A percentile compares a stretch with the other conserved stretches of the same genome.
Evolutionary conservation across 1,140 invertebrate species (phyloP).

Genomic region (Drosophila arawakana): DNA sequence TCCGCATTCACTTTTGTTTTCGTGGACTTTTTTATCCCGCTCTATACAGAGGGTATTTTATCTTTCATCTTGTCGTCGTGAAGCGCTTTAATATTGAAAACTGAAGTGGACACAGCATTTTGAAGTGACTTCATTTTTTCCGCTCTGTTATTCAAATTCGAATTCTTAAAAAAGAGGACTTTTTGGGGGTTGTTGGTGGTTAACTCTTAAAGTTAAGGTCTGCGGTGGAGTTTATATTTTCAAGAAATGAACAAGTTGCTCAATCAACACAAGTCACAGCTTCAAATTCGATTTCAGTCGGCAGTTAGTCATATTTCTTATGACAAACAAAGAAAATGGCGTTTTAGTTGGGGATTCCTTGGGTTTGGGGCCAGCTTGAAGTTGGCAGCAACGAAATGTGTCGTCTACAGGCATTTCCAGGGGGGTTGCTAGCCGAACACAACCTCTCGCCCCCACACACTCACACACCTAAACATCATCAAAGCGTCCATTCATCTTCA

Average conservation of each 20-base stretch:
- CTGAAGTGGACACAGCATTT: conserved; percentile 39
- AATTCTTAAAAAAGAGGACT: neutral
- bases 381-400: conserved; percentile 43
- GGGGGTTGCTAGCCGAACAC: conserved; percentile 21
- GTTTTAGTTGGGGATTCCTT: conserved; percentile 9
- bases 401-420: conserved; percentile 71
- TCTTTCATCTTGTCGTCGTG: conserved; percentile 40
- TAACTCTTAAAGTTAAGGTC: conserved; percentile 60
- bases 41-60: neutral
- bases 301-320: conserved; percentile 63
- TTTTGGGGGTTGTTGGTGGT: conserved; percentile 30
- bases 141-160: conserved; percentile 51
- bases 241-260: conserved; percentile 25
- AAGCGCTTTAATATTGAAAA: conserved; percentile 44
- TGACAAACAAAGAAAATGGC: conserved; percentile 45
- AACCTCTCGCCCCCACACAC: conserved; percentile 12
- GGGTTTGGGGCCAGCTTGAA: neutral
- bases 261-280: conserved; percentile 51
- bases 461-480: conserved; percentile 57
- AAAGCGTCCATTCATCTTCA: conserved; percentile 75
- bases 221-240: neutral
- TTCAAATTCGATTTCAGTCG: conserved; percentile 60
- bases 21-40: conserved; percentile 31
- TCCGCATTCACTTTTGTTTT: conserved; percentile 57
- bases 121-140: conserved; percentile 46